phyloP scores from a whole-genome alignment of 2,888 invertebrate species.

The Trissoscelio sp. region DNA sequence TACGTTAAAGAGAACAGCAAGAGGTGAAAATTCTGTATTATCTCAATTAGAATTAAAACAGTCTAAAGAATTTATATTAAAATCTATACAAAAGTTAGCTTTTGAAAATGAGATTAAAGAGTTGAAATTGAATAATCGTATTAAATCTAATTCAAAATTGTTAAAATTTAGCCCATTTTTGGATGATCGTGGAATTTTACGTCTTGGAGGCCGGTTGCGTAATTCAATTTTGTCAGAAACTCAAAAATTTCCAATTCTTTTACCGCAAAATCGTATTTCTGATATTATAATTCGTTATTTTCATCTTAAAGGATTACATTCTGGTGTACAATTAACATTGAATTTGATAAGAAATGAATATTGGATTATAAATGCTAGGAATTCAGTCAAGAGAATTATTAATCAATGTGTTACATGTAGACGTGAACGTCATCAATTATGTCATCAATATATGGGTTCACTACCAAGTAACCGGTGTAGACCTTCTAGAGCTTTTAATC shows the following conservation, averaged over 20 bases:
- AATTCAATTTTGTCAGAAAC: background rate
- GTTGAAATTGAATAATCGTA: background rate
- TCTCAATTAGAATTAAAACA: too few relatives aligned
- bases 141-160: background rate
- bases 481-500: background rate
- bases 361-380: conserved; percentile 11
- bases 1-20: background rate
- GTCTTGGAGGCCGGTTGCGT: background rate
- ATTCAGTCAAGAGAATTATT: background rate
- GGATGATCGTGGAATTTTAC: background rate
- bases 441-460: background rate
- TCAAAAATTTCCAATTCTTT: background rate
- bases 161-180: background rate
- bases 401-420: background rate
- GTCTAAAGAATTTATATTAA: background rate
- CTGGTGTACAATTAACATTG: background rate
- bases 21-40: too few relatives aligned
- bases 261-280: background rate
- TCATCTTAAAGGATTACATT: background rate
- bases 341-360: background rate
- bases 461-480: background rate
- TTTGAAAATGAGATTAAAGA: background rate
- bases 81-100: background rate
- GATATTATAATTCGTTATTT: background rate
- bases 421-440: background rate